Evolutionary conservation across 2,113 vertebrate genomes (phyloP).

Genomic region (Syngnathus scovelli): DNA sequence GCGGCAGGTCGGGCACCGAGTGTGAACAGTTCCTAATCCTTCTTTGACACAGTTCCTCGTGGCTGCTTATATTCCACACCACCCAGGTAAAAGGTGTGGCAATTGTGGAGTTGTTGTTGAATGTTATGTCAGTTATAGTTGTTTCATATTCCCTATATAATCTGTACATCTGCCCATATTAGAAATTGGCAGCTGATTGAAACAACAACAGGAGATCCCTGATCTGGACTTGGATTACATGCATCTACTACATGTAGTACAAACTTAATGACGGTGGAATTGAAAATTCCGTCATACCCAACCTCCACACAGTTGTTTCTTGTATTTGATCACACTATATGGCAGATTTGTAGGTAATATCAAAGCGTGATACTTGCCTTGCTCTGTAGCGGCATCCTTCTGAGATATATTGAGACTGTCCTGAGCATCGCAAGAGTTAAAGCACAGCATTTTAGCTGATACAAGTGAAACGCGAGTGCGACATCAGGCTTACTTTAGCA

Average conservation of each 20-base stretch:
- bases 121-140: too few relatives aligned
- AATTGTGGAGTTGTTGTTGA: too few relatives aligned
- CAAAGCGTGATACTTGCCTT: not conserved
- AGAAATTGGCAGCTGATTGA: not conserved
- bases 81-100: too few relatives aligned
- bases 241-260: not conserved
- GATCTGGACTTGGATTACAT: not conserved
- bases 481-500: not conserved
- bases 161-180: too few relatives aligned
- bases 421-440: not conserved
- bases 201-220: not conserved
- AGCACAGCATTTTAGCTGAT: not conserved
- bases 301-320: not conserved
- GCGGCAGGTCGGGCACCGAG: slow-evolving; percentile 31
- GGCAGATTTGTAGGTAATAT: not conserved
- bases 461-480: not conserved
- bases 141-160: too few relatives aligned
- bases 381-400: not conserved
- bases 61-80: too few relatives aligned
- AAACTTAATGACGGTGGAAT: not conserved
- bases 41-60: slow-evolving; percentile 20
- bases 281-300: not conserved
- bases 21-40: slow-evolving; percentile 10
- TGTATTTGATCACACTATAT: not conserved
- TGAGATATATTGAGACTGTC: not conserved